phyloP scores from a whole-genome alignment of 2,113 vertebrate genomes.

The Felis catus region F.catus_Fca126_mat1.0 CM031411.1:97785501-97786000 shows the following conservation, averaged over 20 bases:
- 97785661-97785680: constrained; percentile 21
- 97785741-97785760: background rate
- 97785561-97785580: constrained; percentile 25
- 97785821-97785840: background rate
- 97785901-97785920: too few species aligned
- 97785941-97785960: too few species aligned
- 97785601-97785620: constrained; percentile 37
- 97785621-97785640: background rate
- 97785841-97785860: too few species aligned
- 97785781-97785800: constrained; percentile 14
- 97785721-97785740: constrained; percentile 20
- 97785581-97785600: constrained; percentile 7
- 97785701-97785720: constrained; percentile 12
- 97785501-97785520: constrained; percentile 57
- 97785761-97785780: background rate
- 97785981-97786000: too few species aligned
- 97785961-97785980: too few species aligned
- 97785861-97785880: too few species aligned
- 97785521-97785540: background rate
- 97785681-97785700: constrained; percentile 1
- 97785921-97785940: too few species aligned
- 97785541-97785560: background rate
- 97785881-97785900: too few species aligned
- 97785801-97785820: background rate
- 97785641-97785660: background rate